phyloP scores from a whole-genome alignment of 2,888 invertebrate genomes.

The Philereme transversata region DNA sequence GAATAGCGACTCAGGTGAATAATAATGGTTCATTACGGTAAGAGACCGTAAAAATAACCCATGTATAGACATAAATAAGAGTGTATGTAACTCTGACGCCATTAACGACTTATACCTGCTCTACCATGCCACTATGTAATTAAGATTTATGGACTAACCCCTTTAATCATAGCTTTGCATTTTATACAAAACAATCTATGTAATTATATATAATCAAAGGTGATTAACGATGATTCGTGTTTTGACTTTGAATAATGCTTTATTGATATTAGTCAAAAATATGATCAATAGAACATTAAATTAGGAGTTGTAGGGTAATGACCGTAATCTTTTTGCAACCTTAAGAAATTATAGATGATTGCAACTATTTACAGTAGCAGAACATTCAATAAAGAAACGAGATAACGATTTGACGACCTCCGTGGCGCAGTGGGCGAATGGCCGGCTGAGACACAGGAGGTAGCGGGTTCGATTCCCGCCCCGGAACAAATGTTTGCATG shows the following conservation, averaged over 20 bases:
- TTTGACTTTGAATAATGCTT: neutral
- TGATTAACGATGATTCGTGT: neutral
- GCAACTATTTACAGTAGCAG: too few species aligned
- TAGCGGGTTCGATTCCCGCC: too few species aligned
- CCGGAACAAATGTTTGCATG: too few species aligned
- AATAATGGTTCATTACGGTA: conserved; percentile 7
- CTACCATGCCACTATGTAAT: conserved; percentile 14
- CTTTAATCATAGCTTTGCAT: conserved; percentile 5
- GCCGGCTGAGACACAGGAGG: too few species aligned
- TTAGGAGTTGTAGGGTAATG: neutral
- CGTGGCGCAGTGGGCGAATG: too few species aligned
- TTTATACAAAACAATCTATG: conserved; percentile 3
- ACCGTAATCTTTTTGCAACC: too few species aligned
- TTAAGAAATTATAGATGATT: too few species aligned
- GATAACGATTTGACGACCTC: too few species aligned
- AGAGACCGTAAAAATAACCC: conserved; percentile 10
- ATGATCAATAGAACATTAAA: neutral
- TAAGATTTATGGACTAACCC: conserved; percentile 17
- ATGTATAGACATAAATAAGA: neutral
- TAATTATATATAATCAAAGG: neutral
- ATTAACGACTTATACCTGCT: conserved; percentile 2
- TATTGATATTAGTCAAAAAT: neutral
- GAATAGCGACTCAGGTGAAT: neutral
- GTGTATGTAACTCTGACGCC: conserved; percentile 1
- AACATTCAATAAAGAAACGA: too few species aligned